Percentiles rank a stretch among this genome's conserved stretches.
phyloP scores from a whole-genome alignment of 2,888 invertebrate species.

The Aporophyla lueneburgensis region DNA sequence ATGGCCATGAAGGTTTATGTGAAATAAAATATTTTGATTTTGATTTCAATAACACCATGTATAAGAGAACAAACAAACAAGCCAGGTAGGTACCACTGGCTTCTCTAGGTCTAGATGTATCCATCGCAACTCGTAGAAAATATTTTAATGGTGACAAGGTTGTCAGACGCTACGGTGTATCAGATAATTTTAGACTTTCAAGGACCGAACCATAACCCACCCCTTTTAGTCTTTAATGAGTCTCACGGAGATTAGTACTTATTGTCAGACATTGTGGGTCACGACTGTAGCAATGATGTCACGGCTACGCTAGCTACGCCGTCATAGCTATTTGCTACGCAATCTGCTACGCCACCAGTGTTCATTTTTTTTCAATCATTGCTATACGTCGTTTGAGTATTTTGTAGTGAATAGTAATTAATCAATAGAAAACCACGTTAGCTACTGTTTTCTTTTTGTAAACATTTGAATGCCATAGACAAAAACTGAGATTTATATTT shows the following conservation, averaged over 20 bases:
- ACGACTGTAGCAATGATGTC: not conserved
- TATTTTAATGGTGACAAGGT: not conserved
- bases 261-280: too few relatives aligned
- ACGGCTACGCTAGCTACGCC: slow-evolving; percentile 22
- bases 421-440: not conserved
- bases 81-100: not conserved
- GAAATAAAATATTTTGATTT: too few relatives aligned
- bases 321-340: slow-evolving; percentile 20
- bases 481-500: not conserved
- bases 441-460: too few relatives aligned
- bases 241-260: not conserved
- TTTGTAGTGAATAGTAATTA: not conserved
- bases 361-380: not conserved
- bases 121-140: too few relatives aligned
- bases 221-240: not conserved
- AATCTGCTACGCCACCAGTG: not conserved
- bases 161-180: not conserved
- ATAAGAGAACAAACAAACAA: too few relatives aligned
- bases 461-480: not conserved
- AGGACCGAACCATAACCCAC: not conserved
- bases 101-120: not conserved
- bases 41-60: not conserved
- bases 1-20: too few relatives aligned
- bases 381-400: too few relatives aligned
- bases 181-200: not conserved